Evolutionary conservation across 2,888 invertebrate genomes (phyloP), one percentile per base, ranked within the genome.

Genomic region (Empis livida): DNA sequence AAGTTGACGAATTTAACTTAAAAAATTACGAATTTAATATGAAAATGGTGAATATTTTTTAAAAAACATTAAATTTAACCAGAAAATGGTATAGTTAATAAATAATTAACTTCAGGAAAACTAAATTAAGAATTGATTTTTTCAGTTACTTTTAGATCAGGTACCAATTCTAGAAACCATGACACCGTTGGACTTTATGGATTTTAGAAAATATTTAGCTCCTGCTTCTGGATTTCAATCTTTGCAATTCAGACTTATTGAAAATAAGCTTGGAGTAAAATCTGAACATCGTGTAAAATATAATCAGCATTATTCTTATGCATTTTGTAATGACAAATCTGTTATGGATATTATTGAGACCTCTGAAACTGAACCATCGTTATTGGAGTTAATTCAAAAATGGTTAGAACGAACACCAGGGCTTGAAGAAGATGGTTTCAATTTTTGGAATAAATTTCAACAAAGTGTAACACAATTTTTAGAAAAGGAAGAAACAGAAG

Each of bases 211-310:
- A 54, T 91, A 91, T 63, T 72, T 99, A 35, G 84, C 89, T 11
- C 91, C 97, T 0, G 95, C 97, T 0, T 97, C 97, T 0, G 99
- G 99, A 1, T 99, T 99, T 66, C 99, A 99, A 65, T 96, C 95
- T 60, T 70, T 95, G 35, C 93, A 99, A 68, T 99, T 99, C 68
- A 80, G 99, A 14, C 73, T 99, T 16, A 71, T 99, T 47, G 99
- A 99, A 71, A 99, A 97, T 64, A 97, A 96, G 71, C 63, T 87
- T 52, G 87, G 87, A 1, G 72, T 87, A 1, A 79, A 80, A 47
- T 78, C 86, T 65, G 91, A 92, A 46, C 78, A 89, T 54, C 79
- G 97, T 2, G 90, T 94, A 1, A 86, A 89, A 61, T 96, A 95
- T 70, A 95, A 94, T 66, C 91, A 93, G 64, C 84, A 84, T 59